These are phyloP conservation scores for Dryobates pubescens DNA, from an alignment of 2,797 vertebrate species.

Conservation along the genomic window DNA sequence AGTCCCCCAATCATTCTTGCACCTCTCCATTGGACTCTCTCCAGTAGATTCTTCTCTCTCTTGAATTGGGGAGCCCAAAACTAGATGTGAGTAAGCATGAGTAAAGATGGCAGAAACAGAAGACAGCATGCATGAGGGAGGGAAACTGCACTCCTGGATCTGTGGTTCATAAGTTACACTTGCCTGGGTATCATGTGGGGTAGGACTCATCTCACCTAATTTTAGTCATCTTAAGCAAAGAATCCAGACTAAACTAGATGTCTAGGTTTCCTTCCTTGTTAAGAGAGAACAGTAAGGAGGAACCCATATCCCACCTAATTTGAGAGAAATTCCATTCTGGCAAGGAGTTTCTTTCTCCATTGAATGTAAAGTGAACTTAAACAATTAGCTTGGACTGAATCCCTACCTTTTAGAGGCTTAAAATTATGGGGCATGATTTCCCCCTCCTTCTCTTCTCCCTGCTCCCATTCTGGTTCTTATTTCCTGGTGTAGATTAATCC, in stretches of 20 bases:
- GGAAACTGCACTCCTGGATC: neutral
- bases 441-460: neutral
- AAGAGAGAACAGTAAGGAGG: neutral
- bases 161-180: rapidly evolving
- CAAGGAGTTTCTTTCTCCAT: neutral
- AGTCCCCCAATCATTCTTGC: too few species aligned
- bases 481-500: neutral
- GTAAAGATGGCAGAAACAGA: neutral
- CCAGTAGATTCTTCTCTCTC: too few species aligned
- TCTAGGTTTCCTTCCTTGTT: neutral
- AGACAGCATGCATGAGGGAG: neutral
- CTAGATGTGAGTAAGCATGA: too few species aligned
- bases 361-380: constrained; percentile 15
- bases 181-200: neutral
- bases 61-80: too few species aligned
- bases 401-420: constrained; percentile 27
- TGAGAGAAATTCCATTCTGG: constrained; percentile 41
- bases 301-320: neutral
- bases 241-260: neutral
- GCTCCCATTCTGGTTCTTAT: constrained; percentile 23
- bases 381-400: constrained; percentile 38
- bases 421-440: constrained; percentile 40
- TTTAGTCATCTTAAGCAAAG: neutral
- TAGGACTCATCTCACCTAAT: neutral
- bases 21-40: too few species aligned